A percentile compares a stretch with the other conserved stretches of the same genome.
These are phyloP conservation scores for Portunus trituberculatus DNA, from an alignment of 1,140 invertebrate species.

Conservation along the genomic window DNA sequence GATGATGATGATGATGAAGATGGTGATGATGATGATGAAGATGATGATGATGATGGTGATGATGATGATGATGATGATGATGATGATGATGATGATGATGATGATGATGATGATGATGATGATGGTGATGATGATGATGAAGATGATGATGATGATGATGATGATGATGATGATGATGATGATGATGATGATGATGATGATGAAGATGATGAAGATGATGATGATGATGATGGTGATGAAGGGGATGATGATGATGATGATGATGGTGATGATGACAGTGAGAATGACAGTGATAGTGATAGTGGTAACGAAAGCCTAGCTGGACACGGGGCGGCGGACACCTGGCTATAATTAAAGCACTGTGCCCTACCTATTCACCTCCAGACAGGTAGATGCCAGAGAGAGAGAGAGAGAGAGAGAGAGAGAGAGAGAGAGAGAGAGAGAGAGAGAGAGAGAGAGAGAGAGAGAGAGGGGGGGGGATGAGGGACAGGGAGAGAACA, in stretches of 20 bases:
- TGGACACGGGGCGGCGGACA: neutral
- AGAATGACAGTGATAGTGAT: no score
- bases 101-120: neutral
- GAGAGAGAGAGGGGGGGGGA: no score
- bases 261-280: no score
- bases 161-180: no score
- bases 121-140: neutral
- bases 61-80: slow-evolving; percentile 37
- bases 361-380: neutral
- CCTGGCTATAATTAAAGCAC: neutral
- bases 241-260: no score
- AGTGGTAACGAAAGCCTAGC: no score
- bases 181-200: no score
- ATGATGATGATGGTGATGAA: no score
- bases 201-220: no score
- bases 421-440: slow-evolving; percentile 22
- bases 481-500: neutral
- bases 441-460: slow-evolving; percentile 5
- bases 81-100: neutral
- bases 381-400: neutral
- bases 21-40: neutral
- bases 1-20: slow-evolving; percentile 11
- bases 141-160: neutral
- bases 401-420: neutral
- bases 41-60: neutral